Evolutionary conservation across 2,113 vertebrate species (phyloP), one percentile per base, ranked within the genome.

Genomic region (Xenopus borealis): DNA sequence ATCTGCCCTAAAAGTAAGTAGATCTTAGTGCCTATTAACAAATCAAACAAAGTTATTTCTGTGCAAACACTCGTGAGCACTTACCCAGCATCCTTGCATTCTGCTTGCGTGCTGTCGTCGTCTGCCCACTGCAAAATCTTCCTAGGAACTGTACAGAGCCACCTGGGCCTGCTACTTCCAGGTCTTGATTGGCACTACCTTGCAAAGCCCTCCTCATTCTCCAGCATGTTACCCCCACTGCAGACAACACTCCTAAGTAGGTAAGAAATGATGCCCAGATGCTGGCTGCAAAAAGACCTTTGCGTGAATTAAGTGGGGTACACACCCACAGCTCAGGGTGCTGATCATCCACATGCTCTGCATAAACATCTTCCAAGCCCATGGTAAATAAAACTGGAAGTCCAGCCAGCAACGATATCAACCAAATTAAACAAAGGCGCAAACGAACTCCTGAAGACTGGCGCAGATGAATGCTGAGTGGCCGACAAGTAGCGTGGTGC

Each of bases 401-500:
- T 47, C 66, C 80, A 19, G 70, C 30, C 19, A 81, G 47, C 12
- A 71, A 3, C 2, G 79, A 71, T 5, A 17, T 17, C 17, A 75
- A 10, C 80, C 80, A 81, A 3, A 81, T 71, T 27, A 74, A 59
- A 4, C 63, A 66, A 19, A 81, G 59, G 1, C 79, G 70, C n/a
- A 45, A 61, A 58, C 68, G 79, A 27, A 11, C 59, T 16, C 75
- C 46, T 10, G 74, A 72, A 11, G 46, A 30, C 11, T 69, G 45
- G 7, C 66, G 61, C 7, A 77, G 4, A 27, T 68, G 66, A 16
- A 61, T 61, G 17, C 47, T 66, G 16, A 81, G 27, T 2, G 79
- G 80, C 17, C 80, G 74, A 46, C 80, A 80, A 30, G 73, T 78
- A 10, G 75, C 80, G 16, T 72, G 55, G 46, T 81, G 79, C 12